A percentile compares a stretch with the other conserved stretches of the same genome.
These are phyloP conservation scores for Agonopterix subpropinquella DNA, from an alignment of 2,888 invertebrate species.

Conservation along the genomic window DNA sequence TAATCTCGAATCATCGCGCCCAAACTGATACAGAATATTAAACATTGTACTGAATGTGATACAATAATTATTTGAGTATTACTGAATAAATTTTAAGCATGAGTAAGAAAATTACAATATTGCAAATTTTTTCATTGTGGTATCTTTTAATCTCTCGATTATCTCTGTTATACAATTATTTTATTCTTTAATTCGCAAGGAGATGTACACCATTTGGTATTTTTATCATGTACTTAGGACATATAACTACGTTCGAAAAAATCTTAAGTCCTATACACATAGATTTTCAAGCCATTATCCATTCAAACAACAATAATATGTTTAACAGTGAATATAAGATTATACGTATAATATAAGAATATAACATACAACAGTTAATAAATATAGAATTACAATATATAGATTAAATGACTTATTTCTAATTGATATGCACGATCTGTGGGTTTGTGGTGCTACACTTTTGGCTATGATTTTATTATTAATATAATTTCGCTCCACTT, in stretches of 20 bases:
- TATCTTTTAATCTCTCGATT: too few relatives aligned
- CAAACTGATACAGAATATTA: not conserved
- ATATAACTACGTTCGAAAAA: too few relatives aligned
- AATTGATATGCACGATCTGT: conserved; percentile 55
- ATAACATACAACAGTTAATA: conserved; percentile 33
- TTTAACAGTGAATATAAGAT: conserved; percentile 23
- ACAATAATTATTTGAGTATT: too few relatives aligned
- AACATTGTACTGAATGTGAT: too few relatives aligned
- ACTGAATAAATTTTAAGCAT: too few relatives aligned
- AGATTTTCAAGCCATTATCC: conserved; percentile 20
- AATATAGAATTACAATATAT: conserved; percentile 25
- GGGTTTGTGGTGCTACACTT: conserved; percentile 28
- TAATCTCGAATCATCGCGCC: conserved; percentile 33
- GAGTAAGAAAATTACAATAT: too few relatives aligned
- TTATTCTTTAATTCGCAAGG: too few relatives aligned
- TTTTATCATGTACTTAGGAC: too few relatives aligned
- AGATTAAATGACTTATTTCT: conserved; percentile 34
- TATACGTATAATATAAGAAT: conserved; percentile 18
- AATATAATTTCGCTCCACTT: conserved; percentile 20
- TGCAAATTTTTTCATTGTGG: too few relatives aligned
- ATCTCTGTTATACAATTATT: too few relatives aligned
- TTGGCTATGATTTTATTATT: conserved; percentile 6
- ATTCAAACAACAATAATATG: conserved; percentile 27
- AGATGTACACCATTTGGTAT: too few relatives aligned
- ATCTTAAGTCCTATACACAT: not conserved